Percentiles rank a stretch among this genome's conserved stretches.
phyloP scores from a whole-genome alignment of 2,113 vertebrate species.

The Hoplias malabaricus region DNA sequence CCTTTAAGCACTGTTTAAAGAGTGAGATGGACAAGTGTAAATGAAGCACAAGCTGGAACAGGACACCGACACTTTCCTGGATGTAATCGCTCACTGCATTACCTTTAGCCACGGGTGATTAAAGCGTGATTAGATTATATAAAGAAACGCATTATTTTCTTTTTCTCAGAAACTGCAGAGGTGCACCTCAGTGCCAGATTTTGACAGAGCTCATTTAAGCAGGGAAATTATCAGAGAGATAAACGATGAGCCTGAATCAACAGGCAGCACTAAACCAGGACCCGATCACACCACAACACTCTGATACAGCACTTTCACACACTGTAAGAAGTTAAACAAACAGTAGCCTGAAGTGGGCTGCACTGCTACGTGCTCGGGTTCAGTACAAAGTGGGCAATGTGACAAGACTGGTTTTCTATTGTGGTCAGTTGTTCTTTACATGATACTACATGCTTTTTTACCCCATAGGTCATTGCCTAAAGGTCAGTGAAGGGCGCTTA shows the following conservation, averaged over 20 bases:
- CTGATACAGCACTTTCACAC: too few species aligned
- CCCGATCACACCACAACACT: too few species aligned
- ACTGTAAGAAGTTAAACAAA: too few species aligned
- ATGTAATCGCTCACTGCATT: constrained; percentile 1
- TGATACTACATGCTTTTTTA: too few species aligned
- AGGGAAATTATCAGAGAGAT: not conserved
- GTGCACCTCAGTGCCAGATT: not conserved
- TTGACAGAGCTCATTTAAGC: not conserved
- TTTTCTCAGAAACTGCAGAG: not conserved
- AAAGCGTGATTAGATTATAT: not conserved
- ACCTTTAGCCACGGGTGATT: constrained; percentile 13
- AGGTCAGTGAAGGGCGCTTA: too few species aligned
- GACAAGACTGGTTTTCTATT: too few species aligned
- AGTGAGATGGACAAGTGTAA: not conserved
- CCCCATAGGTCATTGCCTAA: too few species aligned
- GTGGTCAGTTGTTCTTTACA: too few species aligned
- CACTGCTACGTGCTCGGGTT: too few species aligned
- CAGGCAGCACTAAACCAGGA: not conserved
- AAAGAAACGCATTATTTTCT: not conserved
- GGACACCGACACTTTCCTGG: not conserved
- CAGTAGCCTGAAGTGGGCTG: too few species aligned
- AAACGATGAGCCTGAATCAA: not conserved
- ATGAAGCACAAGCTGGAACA: constrained; percentile 12
- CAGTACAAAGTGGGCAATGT: too few species aligned
- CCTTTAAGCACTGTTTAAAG: not conserved